These are phyloP conservation scores for Plectropomus leopardus DNA, from an alignment of 2,113 vertebrate species.

Conservation along the genomic window DNA sequence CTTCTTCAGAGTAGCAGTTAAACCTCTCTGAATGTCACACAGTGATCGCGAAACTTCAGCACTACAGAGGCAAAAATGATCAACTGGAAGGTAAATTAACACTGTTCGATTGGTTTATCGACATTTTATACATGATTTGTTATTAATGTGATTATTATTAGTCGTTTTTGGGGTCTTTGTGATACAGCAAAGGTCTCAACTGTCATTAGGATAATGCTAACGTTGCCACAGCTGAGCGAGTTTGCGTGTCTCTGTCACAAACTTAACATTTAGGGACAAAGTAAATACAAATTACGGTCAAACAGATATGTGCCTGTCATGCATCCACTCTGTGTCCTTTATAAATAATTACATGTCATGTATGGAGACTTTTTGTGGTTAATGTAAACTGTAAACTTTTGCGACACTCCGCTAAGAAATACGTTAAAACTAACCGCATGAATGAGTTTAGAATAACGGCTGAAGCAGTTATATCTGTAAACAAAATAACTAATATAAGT, in stretches of 20 bases:
- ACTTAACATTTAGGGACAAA: not conserved
- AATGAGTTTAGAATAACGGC: not conserved
- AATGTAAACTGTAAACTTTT: not conserved
- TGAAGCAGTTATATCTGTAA: not conserved
- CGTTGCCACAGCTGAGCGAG: not conserved
- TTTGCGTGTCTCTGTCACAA: not conserved
- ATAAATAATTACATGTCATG: too few relatives aligned
- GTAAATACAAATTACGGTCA: too few relatives aligned
- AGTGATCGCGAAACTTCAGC: not conserved
- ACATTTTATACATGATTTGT: accelerated
- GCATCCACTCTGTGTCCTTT: not conserved
- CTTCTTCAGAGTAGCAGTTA: not conserved
- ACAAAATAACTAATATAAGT: not conserved
- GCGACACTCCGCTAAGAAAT: not conserved
- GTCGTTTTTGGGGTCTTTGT: too few relatives aligned
- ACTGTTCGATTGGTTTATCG: accelerated
- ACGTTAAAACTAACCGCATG: not conserved
- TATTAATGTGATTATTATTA: not conserved
- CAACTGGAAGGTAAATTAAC: constrained; percentile 75
- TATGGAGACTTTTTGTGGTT: too few relatives aligned
- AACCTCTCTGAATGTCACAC: accelerated
- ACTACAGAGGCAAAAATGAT: constrained; percentile 56
- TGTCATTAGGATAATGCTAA: too few relatives aligned
- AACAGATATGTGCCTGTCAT: too few relatives aligned
- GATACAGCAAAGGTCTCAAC: too few relatives aligned